phyloP scores from a whole-genome alignment of 1,140 invertebrate genomes.

The Doryteuthis pealeii region DNA sequence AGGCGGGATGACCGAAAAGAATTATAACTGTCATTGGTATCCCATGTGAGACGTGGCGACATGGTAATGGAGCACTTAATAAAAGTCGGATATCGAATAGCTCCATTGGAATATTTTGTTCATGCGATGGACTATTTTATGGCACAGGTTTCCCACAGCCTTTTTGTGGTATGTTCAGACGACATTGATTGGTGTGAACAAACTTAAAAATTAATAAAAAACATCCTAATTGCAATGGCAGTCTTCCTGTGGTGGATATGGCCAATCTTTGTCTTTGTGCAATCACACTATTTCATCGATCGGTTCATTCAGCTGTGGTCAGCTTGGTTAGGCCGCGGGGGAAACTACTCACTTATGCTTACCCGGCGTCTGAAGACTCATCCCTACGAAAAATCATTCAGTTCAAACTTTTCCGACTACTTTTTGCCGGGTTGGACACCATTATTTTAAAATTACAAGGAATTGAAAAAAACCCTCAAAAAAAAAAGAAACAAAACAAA shows the following conservation, averaged over 20 bases:
- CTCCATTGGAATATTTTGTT: conserved; percentile 28
- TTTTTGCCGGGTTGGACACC: conserved; percentile 28
- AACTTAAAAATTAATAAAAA: conserved; percentile 12
- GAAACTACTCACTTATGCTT: conserved; percentile 37
- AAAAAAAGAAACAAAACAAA: too few relatives aligned
- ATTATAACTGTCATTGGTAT: conserved; percentile 22
- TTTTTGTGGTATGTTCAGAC: conserved; percentile 33
- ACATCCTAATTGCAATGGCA: conserved; percentile 11
- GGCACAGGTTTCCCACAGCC: conserved; percentile 17
- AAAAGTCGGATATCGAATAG: conserved; percentile 24
- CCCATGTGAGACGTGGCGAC: conserved; percentile 34
- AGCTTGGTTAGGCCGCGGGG: conserved; percentile 41
- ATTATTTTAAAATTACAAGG: too few relatives aligned
- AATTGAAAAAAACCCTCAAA: too few relatives aligned
- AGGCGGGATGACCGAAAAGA: not conserved
- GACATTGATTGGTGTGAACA: conserved; percentile 22
- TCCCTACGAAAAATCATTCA: conserved; percentile 21
- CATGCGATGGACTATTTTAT: conserved; percentile 31
- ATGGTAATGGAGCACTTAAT: not conserved
- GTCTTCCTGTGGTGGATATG: conserved; percentile 35
- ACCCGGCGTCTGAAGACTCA: conserved; percentile 28
- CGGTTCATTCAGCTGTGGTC: conserved; percentile 52
- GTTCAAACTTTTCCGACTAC: conserved; percentile 25
- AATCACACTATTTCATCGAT: conserved; percentile 46
- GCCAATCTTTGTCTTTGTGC: conserved; percentile 33